Conservation (phyloP, 2,113 vertebrate genomes). For the Urocynchramus pylzowi region DNA sequence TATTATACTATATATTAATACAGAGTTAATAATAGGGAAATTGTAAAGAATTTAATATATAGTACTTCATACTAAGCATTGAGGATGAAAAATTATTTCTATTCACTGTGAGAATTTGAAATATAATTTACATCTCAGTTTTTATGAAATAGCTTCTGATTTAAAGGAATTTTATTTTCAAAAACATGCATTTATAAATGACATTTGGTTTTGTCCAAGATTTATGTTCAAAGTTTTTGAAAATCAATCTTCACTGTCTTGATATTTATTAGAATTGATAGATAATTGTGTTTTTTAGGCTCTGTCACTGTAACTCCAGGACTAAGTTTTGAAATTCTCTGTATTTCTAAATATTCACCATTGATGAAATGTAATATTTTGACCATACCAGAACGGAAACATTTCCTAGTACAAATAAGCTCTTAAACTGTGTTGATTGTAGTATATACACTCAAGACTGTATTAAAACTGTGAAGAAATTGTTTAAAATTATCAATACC, state of each 20-base stretch:
- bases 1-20: neutral
- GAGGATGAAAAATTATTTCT: neutral
- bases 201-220: neutral
- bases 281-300: neutral
- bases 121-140: neutral
- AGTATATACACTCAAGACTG: neutral
- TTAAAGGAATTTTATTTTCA: neutral
- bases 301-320: neutral
- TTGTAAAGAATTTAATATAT: neutral
- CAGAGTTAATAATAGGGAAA: neutral
- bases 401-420: neutral
- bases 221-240: neutral
- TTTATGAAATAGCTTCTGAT: neutral
- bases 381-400: neutral
- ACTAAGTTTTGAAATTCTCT: neutral
- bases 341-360: neutral
- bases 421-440: neutral
- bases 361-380: neutral
- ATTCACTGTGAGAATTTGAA: neutral
- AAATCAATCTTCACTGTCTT: neutral
- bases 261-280: neutral
- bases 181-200: neutral
- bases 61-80: neutral
- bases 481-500: neutral
- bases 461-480: neutral